Evolutionary conservation across 2,888 invertebrate species (phyloP).

Genomic region (Scaptomyza caliginosa): DNA sequence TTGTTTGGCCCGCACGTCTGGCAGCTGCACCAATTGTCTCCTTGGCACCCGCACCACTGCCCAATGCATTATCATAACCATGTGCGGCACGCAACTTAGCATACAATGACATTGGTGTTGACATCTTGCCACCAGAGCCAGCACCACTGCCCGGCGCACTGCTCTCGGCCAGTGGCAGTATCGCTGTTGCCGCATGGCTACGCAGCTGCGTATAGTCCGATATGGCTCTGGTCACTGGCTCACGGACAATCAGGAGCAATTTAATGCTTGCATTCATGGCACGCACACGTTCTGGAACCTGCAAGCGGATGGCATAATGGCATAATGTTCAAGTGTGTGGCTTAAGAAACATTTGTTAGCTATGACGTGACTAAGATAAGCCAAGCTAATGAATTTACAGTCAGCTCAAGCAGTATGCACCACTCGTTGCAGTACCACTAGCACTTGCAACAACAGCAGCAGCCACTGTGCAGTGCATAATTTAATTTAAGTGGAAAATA

Average conservation of each 20-base stretch:
- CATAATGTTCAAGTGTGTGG: not conserved
- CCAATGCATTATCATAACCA: conserved; percentile 80
- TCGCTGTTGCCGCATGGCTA: conserved; percentile 91
- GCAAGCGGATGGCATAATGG: conserved; percentile 14
- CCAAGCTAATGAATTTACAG: conserved; percentile 60
- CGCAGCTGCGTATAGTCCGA: conserved; percentile 98
- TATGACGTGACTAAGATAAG: conserved; percentile 33
- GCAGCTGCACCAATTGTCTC: conserved; percentile 50
- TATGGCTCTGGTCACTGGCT: conserved; percentile 97
- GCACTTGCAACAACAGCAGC: conserved; percentile 28
- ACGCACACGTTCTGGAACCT: conserved; percentile 96
- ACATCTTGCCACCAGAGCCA: conserved; percentile 47
- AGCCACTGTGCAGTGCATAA: conserved; percentile 69
- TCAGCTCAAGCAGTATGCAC: conserved; percentile 14
- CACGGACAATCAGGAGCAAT: conserved; percentile 95
- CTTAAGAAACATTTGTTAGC: conserved; percentile 32
- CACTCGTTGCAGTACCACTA: not conserved
- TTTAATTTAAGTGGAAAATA: conserved; percentile 77
- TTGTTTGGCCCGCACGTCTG: conserved; percentile 33
- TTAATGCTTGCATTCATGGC: conserved; percentile 97
- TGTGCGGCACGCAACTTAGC: conserved; percentile 78
- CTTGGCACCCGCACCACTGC: conserved; percentile 72
- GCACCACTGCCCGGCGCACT: conserved; percentile 16
- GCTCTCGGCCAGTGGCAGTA: conserved; percentile 85
- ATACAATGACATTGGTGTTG: conserved; percentile 70